phyloP scores from a whole-genome alignment of 2,888 invertebrate species.

The Alsophila aescularia region DNA sequence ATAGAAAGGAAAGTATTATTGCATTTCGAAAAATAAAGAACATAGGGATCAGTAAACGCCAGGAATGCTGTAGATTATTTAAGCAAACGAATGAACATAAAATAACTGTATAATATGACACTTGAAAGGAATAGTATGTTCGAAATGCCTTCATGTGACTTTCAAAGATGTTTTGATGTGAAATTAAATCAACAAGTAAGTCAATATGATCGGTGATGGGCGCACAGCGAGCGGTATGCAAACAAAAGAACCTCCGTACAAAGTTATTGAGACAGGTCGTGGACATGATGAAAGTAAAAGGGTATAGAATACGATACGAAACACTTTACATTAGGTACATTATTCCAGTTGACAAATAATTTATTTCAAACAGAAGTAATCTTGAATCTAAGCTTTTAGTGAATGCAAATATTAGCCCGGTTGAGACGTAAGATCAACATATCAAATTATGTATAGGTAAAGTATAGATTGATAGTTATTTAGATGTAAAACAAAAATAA shows the following conservation, averaged over 20 bases:
- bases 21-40: conserved; percentile 25
- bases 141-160: conserved; percentile 37
- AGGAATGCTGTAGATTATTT: conserved; percentile 8
- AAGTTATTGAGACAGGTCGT: conserved; percentile 42
- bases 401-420: too few species aligned
- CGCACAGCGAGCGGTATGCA: conserved; percentile 39
- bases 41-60: not conserved
- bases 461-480: too few species aligned
- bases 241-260: conserved; percentile 48
- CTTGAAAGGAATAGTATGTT: conserved; percentile 35
- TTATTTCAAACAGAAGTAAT: too few species aligned
- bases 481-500: too few species aligned
- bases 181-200: conserved; percentile 51
- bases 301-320: too few species aligned
- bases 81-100: conserved; percentile 16
- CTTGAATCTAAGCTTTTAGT: not conserved
- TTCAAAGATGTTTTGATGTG: conserved; percentile 43
- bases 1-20: conserved; percentile 39
- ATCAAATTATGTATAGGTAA: too few species aligned
- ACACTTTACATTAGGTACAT: too few species aligned
- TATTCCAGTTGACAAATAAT: too few species aligned
- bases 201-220: conserved; percentile 31
- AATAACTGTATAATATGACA: conserved; percentile 33
- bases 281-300: conserved; percentile 46
- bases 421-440: too few species aligned